These are phyloP conservation scores for Hippolais icterina DNA, from an alignment of 2,113 vertebrate genomes.

Conservation along the genomic window DNA sequence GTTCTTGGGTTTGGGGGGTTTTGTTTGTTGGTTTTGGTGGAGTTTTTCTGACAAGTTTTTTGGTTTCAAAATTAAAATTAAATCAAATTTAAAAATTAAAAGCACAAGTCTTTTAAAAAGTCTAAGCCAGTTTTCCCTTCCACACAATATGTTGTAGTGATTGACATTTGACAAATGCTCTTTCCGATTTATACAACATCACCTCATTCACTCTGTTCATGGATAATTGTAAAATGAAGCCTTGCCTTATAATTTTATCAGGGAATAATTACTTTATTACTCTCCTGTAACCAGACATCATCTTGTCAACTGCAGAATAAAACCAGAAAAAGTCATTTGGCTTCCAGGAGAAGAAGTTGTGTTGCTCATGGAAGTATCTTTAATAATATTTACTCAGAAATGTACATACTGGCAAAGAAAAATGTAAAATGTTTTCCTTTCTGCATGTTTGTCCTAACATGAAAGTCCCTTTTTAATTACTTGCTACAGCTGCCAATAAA, in stretches of 20 bases:
- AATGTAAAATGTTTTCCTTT: slow-evolving; percentile 24
- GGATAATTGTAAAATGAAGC: neutral
- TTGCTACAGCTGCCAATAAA: neutral
- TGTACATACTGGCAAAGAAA: slow-evolving; percentile 26
- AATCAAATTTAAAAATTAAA: neutral
- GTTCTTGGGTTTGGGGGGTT: fast-evolving
- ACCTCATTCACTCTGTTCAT: neutral
- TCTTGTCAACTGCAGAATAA: neutral
- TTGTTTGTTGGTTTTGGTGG: neutral
- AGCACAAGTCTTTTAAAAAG: neutral
- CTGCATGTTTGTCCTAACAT: slow-evolving; percentile 35
- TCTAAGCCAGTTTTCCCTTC: neutral
- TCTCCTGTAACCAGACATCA: neutral
- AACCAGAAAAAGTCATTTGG: neutral
- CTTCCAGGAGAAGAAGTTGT: neutral
- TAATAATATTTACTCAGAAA: slow-evolving; percentile 50
- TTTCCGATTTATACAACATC: neutral
- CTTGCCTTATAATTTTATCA: neutral
- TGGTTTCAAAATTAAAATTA: neutral
- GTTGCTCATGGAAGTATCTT: neutral
- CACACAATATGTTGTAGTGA: neutral
- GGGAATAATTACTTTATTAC: neutral
- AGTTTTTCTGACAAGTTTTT: neutral
- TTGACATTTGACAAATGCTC: neutral
- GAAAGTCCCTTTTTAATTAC: slow-evolving; percentile 39